Evolutionary conservation across 2,113 vertebrate species (phyloP).

Genomic region (Atlantisia rogersi): DNA sequence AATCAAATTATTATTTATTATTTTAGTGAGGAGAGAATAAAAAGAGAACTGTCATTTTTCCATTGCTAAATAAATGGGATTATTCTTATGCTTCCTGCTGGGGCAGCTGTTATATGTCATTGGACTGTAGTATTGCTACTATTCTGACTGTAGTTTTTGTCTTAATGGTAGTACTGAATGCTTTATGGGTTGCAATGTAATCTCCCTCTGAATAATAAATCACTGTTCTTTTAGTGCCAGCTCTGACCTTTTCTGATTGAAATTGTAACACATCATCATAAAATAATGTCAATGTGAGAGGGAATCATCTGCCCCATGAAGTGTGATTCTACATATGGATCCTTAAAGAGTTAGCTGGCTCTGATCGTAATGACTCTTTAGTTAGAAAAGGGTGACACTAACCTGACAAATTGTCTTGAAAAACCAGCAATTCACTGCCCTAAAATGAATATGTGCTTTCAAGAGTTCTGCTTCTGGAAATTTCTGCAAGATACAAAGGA

Average conservation of each 20-base stretch:
- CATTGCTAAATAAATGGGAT: neutral
- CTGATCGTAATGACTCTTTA: neutral
- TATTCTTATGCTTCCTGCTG: neutral
- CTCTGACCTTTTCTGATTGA: slow-evolving; percentile 38
- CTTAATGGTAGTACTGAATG: neutral
- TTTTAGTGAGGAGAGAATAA: neutral
- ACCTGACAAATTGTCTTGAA: neutral
- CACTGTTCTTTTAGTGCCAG: neutral
- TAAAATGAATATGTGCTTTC: neutral
- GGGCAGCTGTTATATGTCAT: neutral
- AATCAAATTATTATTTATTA: neutral
- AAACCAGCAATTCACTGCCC: neutral
- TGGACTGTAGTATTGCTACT: neutral
- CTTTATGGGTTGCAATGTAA: neutral
- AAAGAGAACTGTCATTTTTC: neutral
- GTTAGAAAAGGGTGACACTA: neutral
- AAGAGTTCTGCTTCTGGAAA: neutral
- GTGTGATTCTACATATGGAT: neutral
- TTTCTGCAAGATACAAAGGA: neutral
- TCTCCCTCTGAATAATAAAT: slow-evolving; percentile 2
- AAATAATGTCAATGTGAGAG: neutral
- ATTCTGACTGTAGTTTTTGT: neutral
- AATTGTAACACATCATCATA: neutral
- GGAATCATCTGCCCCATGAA: neutral
- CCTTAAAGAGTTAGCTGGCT: neutral